These are phyloP conservation scores for Crenichthys baileyi DNA, from an alignment of 2,797 vertebrate species.

Conservation along the genomic window DNA sequence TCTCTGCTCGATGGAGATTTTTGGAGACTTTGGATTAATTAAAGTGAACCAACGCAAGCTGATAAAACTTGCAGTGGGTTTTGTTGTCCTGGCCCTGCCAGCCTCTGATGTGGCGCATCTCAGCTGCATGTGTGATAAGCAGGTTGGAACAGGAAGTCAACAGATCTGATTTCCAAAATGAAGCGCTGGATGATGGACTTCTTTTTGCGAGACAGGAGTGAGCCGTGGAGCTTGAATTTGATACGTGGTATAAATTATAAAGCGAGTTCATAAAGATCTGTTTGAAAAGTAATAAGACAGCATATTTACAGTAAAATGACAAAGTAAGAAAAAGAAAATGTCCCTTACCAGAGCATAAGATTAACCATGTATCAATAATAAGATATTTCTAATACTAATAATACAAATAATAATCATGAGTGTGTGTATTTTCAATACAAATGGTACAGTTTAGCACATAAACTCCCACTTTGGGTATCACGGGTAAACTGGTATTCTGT, in stretches of 20 bases:
- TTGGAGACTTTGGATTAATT: neutral
- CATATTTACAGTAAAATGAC: neutral
- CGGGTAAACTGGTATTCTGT: neutral
- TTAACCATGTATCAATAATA: neutral
- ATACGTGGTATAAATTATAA: neutral
- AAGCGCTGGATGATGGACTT: constrained; percentile 7
- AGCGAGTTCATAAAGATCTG: neutral
- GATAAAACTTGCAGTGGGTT: constrained; percentile 40
- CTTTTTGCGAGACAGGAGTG: neutral
- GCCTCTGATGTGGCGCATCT: constrained; percentile 78
- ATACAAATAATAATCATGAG: too few relatives aligned
- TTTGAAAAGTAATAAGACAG: neutral
- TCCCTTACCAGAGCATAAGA: neutral
- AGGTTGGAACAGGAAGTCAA: constrained; percentile 23
- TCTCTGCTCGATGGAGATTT: neutral
- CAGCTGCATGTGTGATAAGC: neutral
- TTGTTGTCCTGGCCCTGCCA: constrained; percentile 62
- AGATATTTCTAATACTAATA: too few relatives aligned
- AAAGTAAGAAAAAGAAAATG: neutral
- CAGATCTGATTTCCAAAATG: constrained; percentile 47
- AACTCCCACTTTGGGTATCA: neutral
- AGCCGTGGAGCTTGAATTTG: neutral
- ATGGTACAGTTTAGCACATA: too few relatives aligned
- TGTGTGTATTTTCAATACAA: too few relatives aligned
- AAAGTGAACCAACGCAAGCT: constrained; percentile 54